Base-by-base conservation (phyloP, 1,140 invertebrate genomes). In the Armadillidium nasatum region DNA sequence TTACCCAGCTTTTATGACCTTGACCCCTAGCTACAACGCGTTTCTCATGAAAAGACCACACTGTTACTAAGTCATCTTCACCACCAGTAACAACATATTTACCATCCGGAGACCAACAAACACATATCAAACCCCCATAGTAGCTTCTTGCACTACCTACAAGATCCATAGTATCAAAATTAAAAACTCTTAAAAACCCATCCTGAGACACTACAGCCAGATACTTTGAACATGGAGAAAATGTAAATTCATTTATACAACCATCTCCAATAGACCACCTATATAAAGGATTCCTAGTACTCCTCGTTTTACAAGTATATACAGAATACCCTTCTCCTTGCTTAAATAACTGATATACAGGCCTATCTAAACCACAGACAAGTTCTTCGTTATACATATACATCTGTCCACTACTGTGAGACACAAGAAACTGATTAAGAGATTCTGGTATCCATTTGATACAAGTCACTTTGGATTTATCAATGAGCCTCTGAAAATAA, bases 391-490 rank as follows among this genome's bases (percentile, higher is more conserved):
- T 97, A 86, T 98, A 99, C 21, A 99, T 89, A 87, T 99, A 99
- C 82, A 99, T 88, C 83, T 98, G 93, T n/a, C 97, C 97, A 79
- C 95, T 98, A 71, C 92, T 90, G 85, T 99, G 95, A 22, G 96
- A 93, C 70, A 94, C 94, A 75, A 99, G 87, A 86, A 99, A 99
- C 81, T 96, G 87, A 83, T 96, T 95, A 78, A 90, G 89, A 45
- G 95, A 96, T 71, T 92, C 92, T 19, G 97, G 97, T 76, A 99
- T 90, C 97, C 97, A 99, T 83, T 93, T 91, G 83, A 99, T 91
- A 85, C 97, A 99, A n/a, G 97, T 99, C 79, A 99, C 97, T 87
- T 94, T 93, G 74, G 92, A 96, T 87, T 98, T 99, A 85, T 99
- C 97, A 84, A 99, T 97, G 82, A 97, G 86, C 85, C 96, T 91